A percentile compares a stretch with the other conserved stretches of the same genome.
Conservation (phyloP, 1,140 invertebrate genomes). For the Scaptomyza graminum region DNA sequence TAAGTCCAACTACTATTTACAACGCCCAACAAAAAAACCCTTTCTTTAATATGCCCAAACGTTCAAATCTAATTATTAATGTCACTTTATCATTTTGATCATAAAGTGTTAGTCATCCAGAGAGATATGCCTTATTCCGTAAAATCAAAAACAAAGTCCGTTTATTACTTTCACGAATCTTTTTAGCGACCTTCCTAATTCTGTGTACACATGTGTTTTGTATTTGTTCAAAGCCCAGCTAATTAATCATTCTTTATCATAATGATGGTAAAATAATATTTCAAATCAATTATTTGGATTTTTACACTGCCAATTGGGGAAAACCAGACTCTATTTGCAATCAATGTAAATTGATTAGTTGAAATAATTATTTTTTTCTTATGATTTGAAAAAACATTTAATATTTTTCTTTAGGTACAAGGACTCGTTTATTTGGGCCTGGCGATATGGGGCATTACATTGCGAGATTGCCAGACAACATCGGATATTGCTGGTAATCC, state of each 20-base stretch:
- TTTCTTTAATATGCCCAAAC: neutral
- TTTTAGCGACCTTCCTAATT: neutral
- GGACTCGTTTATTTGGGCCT: slow-evolving; percentile 63
- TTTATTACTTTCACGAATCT: slow-evolving; percentile 8
- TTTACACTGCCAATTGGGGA: neutral
- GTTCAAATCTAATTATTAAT: neutral
- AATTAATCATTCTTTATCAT: slow-evolving; percentile 9
- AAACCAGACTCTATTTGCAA: neutral
- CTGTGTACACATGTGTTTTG: neutral
- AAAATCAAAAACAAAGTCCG: neutral
- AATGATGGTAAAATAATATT: neutral
- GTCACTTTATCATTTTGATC: neutral
- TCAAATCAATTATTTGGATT: neutral
- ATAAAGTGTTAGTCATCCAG: slow-evolving; percentile 10
- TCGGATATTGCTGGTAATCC: slow-evolving; percentile 53
- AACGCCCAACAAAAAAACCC: neutral
- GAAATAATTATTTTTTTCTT: neutral
- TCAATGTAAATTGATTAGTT: neutral
- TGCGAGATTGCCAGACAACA: slow-evolving; percentile 40
- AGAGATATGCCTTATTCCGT: neutral
- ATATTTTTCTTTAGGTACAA: slow-evolving; percentile 44
- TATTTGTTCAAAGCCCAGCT: neutral
- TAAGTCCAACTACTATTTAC: slow-evolving; percentile 46
- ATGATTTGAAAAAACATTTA: too few species aligned
- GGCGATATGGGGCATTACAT: slow-evolving; percentile 70